These are phyloP conservation scores for Muschampia plurimacula DNA, from an alignment of 2,888 invertebrate species.

Conservation along the genomic window DNA sequence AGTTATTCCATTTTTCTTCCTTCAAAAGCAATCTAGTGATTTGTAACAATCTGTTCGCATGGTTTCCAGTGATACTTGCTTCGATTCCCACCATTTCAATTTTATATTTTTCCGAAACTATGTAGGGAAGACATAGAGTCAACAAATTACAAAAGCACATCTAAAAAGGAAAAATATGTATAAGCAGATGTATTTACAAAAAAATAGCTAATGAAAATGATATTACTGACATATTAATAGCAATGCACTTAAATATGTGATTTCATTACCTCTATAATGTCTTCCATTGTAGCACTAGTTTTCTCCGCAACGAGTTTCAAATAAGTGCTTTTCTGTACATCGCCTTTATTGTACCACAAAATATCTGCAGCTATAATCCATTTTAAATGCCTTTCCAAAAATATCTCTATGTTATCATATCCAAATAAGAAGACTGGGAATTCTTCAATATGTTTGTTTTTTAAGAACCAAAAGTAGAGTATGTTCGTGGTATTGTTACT, in stretches of 20 bases:
- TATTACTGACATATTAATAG: too few species aligned
- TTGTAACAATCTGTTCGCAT: conserved; percentile 65
- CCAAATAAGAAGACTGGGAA: conserved; percentile 76
- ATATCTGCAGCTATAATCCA: conserved; percentile 77
- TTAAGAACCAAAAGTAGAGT: conserved; percentile 78
- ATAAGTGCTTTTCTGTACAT: conserved; percentile 58
- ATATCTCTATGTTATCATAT: conserved; percentile 60
- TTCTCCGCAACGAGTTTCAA: conserved; percentile 55
- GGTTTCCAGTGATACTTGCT: conserved; percentile 35
- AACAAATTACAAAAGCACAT: conserved; percentile 69
- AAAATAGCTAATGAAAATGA: too few species aligned
- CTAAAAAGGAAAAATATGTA: conserved; percentile 57
- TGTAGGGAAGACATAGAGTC: conserved; percentile 69
- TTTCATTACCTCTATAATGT: conserved; percentile 60
- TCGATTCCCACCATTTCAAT: conserved; percentile 47
- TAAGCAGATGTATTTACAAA: not conserved
- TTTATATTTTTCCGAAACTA: conserved; percentile 67
- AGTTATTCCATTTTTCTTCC: conserved; percentile 66
- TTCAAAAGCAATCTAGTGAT: conserved; percentile 63
- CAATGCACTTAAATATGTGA: too few species aligned
- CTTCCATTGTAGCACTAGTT: conserved; percentile 50
- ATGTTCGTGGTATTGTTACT: conserved; percentile 77
- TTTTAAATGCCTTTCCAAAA: conserved; percentile 74
- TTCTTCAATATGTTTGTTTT: conserved; percentile 62
- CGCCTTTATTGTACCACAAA: conserved; percentile 68